These are phyloP conservation scores for Synanthedon formicaeformis DNA, from an alignment of 2,888 invertebrate species.

Conservation along the genomic window DNA sequence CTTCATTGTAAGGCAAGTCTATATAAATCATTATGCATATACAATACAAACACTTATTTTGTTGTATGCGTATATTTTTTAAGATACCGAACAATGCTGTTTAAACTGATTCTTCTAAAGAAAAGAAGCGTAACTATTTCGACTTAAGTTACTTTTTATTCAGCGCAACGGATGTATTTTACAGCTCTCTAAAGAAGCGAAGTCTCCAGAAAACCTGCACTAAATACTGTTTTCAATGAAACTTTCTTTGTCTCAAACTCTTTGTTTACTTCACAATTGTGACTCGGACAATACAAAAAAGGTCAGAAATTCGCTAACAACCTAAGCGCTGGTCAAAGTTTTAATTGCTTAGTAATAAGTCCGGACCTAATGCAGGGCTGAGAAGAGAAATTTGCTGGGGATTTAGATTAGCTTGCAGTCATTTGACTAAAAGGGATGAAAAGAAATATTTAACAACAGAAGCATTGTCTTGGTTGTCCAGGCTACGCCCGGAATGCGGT, in stretches of 20 bases:
- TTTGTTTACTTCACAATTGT: constrained; percentile 56
- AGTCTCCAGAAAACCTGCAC: constrained; percentile 40
- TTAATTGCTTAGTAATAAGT: constrained; percentile 58
- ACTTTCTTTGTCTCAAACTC: constrained; percentile 49
- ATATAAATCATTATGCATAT: no score
- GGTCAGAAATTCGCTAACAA: constrained; percentile 51
- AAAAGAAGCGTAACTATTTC: not conserved
- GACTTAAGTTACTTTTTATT: constrained; percentile 32
- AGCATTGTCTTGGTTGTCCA: no score
- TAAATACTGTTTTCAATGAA: constrained; percentile 52
- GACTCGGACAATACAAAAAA: constrained; percentile 49
- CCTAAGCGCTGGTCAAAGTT: constrained; percentile 45
- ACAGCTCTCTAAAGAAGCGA: constrained; percentile 26
- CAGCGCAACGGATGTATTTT: constrained; percentile 32
- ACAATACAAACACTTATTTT: no score
- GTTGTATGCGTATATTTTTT: not conserved
- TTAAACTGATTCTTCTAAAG: not conserved
- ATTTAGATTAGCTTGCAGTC: constrained; percentile 23
- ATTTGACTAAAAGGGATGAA: constrained; percentile 29
- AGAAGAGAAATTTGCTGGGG: constrained; percentile 14
- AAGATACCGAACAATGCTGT: not conserved
- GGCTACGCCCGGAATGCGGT: no score
- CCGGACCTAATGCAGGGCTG: constrained; percentile 23
- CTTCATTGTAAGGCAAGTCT: no score
- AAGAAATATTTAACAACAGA: no score